Base-by-base conservation (phyloP, 2,888 invertebrate species). In the Platycheirus rosarum region DNA sequence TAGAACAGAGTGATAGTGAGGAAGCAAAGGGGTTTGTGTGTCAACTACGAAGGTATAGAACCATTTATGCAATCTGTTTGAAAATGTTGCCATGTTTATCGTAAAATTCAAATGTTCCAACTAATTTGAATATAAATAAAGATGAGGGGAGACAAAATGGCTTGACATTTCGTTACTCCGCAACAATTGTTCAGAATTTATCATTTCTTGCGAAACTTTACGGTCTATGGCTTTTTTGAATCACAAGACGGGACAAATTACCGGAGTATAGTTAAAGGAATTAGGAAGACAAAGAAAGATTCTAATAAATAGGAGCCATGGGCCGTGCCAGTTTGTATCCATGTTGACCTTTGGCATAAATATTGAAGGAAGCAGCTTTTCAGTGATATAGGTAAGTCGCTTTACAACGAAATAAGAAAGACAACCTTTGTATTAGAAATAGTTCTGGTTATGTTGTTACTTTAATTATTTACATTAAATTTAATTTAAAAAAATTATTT, bases 81-180 rank as follows among this genome's bases (percentile, higher is more conserved):
- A n/a, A n/a, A 44, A 62, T 49, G 63, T 70, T 63, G 63, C 65
- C 46, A 62, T 68, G 70, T 60, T 78, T 29, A 51, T 53, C 26
- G 62, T 68, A 62, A 73, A 66, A 78, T 78, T 62, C 62, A 78
- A 78, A 78, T 66, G 44, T 55, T 60, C n/a, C 62, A 78, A 73
- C 78, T 78, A 73, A 78, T 78, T 78, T 78, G 66, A 78, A 73
- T 78, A 71, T 78, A 78, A 73, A 73, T 78, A 78, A 73, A 66
- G 66, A 78, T 62, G 68, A 55, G 62, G 73, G 55, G 44, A 66
- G 60, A 40, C n/a, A 35, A 66, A 66, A 57, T 42, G 23, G 26
- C 40, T 62, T 73, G 60, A 66, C 60, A 62, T 46, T 51, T 44
- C 60, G 42, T 77, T 65, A 35, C 57, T 60, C 60, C 37, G 20